These are phyloP conservation scores for Hypomesus transpacificus DNA, from an alignment of 2,113 vertebrate species.

Conservation along the genomic window DNA sequence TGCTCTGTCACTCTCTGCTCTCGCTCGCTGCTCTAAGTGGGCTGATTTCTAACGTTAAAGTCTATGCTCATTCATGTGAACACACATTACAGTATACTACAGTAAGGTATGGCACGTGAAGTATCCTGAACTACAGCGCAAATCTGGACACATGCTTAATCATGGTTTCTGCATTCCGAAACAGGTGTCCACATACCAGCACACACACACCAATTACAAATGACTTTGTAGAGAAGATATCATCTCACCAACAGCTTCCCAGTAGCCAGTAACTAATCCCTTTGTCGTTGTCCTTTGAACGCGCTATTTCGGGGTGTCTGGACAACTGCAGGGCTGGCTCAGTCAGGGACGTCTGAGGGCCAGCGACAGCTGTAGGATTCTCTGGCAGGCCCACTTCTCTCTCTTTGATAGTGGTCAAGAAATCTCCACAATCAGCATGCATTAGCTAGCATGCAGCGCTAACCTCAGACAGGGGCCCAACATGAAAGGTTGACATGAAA, in stretches of 20 bases:
- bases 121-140: too few species aligned
- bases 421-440: constrained; percentile 56
- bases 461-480: constrained; percentile 51
- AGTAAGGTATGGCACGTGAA: too few species aligned
- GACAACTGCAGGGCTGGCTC: constrained; percentile 75
- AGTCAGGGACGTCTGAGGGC: constrained; percentile 74
- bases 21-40: not conserved
- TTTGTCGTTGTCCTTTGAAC: constrained; percentile 84
- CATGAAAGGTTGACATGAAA: constrained; percentile 39
- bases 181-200: not conserved
- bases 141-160: too few species aligned
- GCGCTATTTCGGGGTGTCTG: constrained; percentile 83
- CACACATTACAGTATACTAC: too few species aligned
- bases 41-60: too few species aligned
- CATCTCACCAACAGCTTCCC: constrained; percentile 21
- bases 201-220: not conserved
- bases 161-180: too few species aligned
- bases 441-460: constrained; percentile 34
- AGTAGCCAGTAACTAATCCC: constrained; percentile 74
- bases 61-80: too few species aligned
- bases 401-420: constrained; percentile 70
- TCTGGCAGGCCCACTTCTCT: constrained; percentile 74
- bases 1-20: not conserved
- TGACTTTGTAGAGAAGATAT: constrained; percentile 4
- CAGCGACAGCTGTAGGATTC: constrained; percentile 86